Evolutionary conservation across 2,113 vertebrate species (phyloP).

Genomic region (Meriones unguiculatus): DNA sequence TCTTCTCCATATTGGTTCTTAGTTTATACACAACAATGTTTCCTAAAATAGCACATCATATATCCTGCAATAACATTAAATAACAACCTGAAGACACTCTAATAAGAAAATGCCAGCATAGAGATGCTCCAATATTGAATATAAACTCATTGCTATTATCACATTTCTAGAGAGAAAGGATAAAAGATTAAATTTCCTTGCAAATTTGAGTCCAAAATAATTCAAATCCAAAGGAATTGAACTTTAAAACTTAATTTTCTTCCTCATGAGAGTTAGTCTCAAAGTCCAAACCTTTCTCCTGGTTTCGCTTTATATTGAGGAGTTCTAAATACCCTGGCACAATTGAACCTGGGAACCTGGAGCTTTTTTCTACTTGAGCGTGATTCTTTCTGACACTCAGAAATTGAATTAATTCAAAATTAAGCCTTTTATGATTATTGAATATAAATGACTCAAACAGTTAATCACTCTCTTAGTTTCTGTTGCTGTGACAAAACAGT

Average conservation of each 20-base stretch:
- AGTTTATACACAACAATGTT: background rate
- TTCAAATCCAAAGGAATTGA: constrained; percentile 57
- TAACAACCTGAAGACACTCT: constrained; percentile 49
- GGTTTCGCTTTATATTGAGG: background rate
- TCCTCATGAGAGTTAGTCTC: constrained; percentile 37
- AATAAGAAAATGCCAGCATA: constrained; percentile 57
- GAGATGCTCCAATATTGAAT: constrained; percentile 41
- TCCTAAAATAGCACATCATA: constrained; percentile 56
- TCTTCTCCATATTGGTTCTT: constrained; percentile 15
- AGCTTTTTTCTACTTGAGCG: background rate
- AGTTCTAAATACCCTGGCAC: background rate
- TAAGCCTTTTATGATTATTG: background rate
- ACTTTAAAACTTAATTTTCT: constrained; percentile 54
- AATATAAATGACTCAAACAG: background rate
- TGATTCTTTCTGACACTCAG: background rate
- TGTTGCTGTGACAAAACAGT: background rate
- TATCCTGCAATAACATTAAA: constrained; percentile 16
- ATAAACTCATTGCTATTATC: constrained; percentile 48
- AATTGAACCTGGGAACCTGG: background rate
- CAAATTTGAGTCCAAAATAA: constrained; percentile 59
- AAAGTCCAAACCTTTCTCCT: background rate
- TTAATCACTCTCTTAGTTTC: background rate
- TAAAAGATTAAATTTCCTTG: constrained; percentile 69
- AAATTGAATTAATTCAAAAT: constrained; percentile 7
- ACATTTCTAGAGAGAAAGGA: constrained; percentile 49